Evolutionary conservation across 2,888 invertebrate species (phyloP).

Genomic region (Cataglyphis livida): DNA sequence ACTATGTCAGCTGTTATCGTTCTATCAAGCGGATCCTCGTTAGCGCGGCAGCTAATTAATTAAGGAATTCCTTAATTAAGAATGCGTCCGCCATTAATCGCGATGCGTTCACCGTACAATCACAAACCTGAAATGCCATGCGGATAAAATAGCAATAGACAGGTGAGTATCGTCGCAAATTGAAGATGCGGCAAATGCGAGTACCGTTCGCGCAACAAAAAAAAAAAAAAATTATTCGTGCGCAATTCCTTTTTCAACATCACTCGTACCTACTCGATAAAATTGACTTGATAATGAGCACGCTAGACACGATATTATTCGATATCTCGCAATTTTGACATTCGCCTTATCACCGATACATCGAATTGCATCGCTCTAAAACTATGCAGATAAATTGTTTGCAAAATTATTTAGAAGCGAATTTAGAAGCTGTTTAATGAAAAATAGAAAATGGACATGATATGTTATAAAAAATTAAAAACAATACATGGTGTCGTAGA

Average conservation of each 20-base stretch:
- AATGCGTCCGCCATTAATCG: slow-evolving; percentile 49
- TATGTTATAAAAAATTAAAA: slow-evolving; percentile 7
- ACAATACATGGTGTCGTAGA: background rate
- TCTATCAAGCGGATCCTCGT: slow-evolving; percentile 41
- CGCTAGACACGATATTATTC: background rate
- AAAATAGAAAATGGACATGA: too few relatives aligned
- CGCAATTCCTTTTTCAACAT: background rate
- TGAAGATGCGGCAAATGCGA: slow-evolving; percentile 34
- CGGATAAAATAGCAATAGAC: slow-evolving; percentile 22
- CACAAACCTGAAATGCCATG: slow-evolving; percentile 19
- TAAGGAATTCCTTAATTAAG: slow-evolving; percentile 56
- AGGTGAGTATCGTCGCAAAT: slow-evolving; percentile 46
- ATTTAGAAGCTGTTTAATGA: slow-evolving; percentile 5
- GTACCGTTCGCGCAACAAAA: slow-evolving; percentile 22
- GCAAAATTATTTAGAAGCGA: slow-evolving; percentile 7
- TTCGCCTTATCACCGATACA: background rate
- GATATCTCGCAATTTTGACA: background rate
- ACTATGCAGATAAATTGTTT: background rate
- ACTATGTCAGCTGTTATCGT: slow-evolving; percentile 37
- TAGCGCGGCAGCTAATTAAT: slow-evolving; percentile 55
- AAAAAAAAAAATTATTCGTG: too few relatives aligned
- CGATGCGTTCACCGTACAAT: slow-evolving; percentile 40
- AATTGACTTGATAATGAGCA: slow-evolving; percentile 17
- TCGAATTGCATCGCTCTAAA: slow-evolving; percentile 13
- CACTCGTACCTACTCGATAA: background rate